phyloP scores from a whole-genome alignment of 37 sponge, comb jelly and placozoan species.

The Ephydatia muelleri region DNA sequence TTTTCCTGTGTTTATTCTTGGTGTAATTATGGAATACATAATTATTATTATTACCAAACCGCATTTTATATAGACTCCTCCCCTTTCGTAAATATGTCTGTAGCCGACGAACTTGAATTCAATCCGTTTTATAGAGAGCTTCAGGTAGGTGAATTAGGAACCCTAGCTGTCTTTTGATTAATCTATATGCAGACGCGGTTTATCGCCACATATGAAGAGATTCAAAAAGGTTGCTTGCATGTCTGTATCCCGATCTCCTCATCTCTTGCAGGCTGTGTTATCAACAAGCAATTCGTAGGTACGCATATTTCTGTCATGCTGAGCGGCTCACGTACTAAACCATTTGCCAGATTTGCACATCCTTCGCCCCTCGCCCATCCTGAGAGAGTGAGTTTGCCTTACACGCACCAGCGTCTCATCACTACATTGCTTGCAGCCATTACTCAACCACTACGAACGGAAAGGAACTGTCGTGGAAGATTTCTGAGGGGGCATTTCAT shows the following conservation, averaged over 20 bases:
- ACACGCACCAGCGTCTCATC: neutral
- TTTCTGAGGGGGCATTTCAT: neutral
- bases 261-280: slow-evolving; percentile 35
- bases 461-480: slow-evolving; percentile 29
- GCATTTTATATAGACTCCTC: too few species aligned
- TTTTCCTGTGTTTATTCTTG: too few species aligned
- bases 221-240: slow-evolving; percentile 53
- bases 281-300: slow-evolving; percentile 43
- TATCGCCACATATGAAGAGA: slow-evolving; percentile 35
- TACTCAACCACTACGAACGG: slow-evolving; percentile 8
- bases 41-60: too few species aligned
- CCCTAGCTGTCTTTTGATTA: too few species aligned
- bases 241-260: slow-evolving; percentile 48
- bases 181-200: slow-evolving; percentile 22
- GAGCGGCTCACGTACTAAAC: neutral
- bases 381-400: slow-evolving; percentile 58
- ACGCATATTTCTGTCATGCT: neutral
- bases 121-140: slow-evolving; percentile 70
- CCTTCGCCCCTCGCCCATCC: slow-evolving; percentile 44
- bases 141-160: slow-evolving; percentile 29
- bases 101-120: slow-evolving; percentile 58
- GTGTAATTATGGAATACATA: too few species aligned
- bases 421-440: slow-evolving; percentile 27
- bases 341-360: slow-evolving; percentile 43
- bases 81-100: slow-evolving; percentile 6